Evolutionary conservation across 2,888 invertebrate species (phyloP).

Genomic region (Polydrusus tereticollis): DNA sequence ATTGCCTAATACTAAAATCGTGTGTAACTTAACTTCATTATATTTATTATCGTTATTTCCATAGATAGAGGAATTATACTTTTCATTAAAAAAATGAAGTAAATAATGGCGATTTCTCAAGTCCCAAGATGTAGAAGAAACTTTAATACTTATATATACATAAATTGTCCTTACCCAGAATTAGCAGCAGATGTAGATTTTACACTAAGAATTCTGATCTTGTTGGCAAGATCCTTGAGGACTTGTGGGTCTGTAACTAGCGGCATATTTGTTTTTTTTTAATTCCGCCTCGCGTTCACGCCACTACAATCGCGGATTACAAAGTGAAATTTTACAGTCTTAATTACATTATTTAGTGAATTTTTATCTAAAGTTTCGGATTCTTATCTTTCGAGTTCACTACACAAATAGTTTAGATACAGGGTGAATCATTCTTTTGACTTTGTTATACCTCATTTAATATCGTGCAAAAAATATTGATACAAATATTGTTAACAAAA

Average conservation of each 20-base stretch:
- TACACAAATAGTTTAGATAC: slow-evolving; percentile 22
- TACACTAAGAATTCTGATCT: slow-evolving; percentile 92
- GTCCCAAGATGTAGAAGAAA: too few relatives aligned
- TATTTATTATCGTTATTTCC: too few relatives aligned
- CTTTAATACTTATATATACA: neutral
- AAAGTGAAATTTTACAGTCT: neutral
- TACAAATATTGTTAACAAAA: too few relatives aligned
- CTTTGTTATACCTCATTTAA: too few relatives aligned
- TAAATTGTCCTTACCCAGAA: slow-evolving; percentile 84
- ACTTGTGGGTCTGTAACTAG: slow-evolving; percentile 70
- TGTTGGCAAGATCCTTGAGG: slow-evolving; percentile 92
- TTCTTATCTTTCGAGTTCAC: slow-evolving; percentile 23
- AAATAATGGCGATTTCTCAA: too few relatives aligned
- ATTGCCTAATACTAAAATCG: too few relatives aligned
- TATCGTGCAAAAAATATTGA: too few relatives aligned
- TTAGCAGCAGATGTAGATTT: slow-evolving; percentile 93
- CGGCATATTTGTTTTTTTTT: slow-evolving; percentile 52
- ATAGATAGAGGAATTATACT: too few relatives aligned
- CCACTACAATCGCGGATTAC: slow-evolving; percentile 16
- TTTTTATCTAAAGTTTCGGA: slow-evolving; percentile 11
- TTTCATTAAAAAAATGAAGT: too few relatives aligned
- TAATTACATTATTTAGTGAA: slow-evolving; percentile 15
- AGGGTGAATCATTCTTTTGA: too few relatives aligned
- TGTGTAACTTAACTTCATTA: too few relatives aligned
- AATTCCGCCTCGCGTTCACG: neutral